Base-by-base conservation (phyloP, 2,888 invertebrate species). In the Drosophila imparisetae region DNA sequence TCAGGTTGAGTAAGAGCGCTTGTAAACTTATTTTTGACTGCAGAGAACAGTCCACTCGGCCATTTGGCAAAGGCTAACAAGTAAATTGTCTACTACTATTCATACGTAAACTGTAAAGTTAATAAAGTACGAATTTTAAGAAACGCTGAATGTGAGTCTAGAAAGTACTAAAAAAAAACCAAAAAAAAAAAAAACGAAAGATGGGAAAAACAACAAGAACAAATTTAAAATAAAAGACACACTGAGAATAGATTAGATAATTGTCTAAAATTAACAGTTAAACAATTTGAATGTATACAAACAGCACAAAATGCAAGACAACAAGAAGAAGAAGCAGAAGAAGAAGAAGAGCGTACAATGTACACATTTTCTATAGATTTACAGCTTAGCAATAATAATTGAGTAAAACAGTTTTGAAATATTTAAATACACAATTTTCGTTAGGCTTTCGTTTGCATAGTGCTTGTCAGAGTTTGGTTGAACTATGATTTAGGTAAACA, bases 81-180 rank as follows among this genome's bases (percentile, higher is more conserved):
- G 53, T 58, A 73, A 64, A 74, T 66, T 79, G 52, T 79, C 62
- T 65, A 68, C 48, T 57, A 62, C 45, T 71, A 75, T 66, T 82
- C 71, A 85, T 88, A 85, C 91, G 90, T 90, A 88, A 90, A 72
- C 81, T 74, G 75, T 86, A 77, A 89, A 73, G 81, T 90, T 90
- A 87, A 87, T 80, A 80, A 86, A 80, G 78, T 90, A 90, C 89
- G 91, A 89, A 91, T 89, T 89, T 91, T 90, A 91, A 85, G 89
- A 81, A 87, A 90, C 81, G 90, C 89, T 84, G 80, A 90, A 90
- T 86, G 89, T 89, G 90, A 90, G 85, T 89, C 87, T 86, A 90
- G 86, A 78, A 67, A 81, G 78, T 83, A 86, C 78, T 84, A 77
- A 53, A 52, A 59, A 59, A 3, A 27, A 58, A 24, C 18, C 48